Percentiles rank a stretch among this genome's conserved stretches.
Evolutionary conservation across 2,113 vertebrate genomes (phyloP).

Genomic region (Sceloporus tristichus): DNA sequence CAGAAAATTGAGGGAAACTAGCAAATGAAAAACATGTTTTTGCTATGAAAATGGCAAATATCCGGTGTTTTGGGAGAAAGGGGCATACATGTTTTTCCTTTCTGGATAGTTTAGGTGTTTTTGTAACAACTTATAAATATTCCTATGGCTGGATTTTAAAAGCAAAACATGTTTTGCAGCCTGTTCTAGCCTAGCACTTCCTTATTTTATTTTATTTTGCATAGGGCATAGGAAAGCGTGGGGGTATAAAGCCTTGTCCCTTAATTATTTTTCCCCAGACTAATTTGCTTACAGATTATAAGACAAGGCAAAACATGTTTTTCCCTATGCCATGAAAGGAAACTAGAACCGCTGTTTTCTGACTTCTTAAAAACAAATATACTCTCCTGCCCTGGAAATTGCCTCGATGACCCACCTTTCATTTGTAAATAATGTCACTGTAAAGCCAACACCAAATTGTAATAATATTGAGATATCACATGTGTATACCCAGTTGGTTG

Average conservation of each 20-base stretch:
- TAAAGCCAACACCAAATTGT: neutral
- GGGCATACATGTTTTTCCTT: constrained; percentile 55
- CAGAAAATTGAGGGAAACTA: constrained; percentile 26
- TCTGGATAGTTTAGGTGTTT: constrained; percentile 67
- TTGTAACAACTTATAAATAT: constrained; percentile 69
- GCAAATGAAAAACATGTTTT: constrained; percentile 22
- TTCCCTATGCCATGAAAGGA: constrained; percentile 63
- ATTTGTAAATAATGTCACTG: constrained; percentile 46
- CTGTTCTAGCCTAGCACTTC: constrained; percentile 69
- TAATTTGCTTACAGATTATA: constrained; percentile 50
- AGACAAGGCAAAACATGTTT: constrained; percentile 74
- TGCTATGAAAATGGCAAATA: constrained; percentile 13
- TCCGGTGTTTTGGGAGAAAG: constrained; percentile 62
- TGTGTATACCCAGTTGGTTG: neutral
- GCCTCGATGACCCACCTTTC: constrained; percentile 34
- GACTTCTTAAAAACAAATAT: constrained; percentile 26
- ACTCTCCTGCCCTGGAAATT: constrained; percentile 37
- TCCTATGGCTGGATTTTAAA: constrained; percentile 65
- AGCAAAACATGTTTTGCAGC: constrained; percentile 81
- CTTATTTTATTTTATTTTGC: constrained; percentile 66
- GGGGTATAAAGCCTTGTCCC: constrained; percentile 64
- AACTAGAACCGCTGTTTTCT: constrained; percentile 57
- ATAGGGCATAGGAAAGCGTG: constrained; percentile 65
- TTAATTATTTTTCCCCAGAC: constrained; percentile 56
- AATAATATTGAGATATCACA: neutral